Evolutionary conservation across 2,113 vertebrate genomes (phyloP), one percentile per base, ranked within the genome.

Genomic region (Zosterops pallidus): DNA sequence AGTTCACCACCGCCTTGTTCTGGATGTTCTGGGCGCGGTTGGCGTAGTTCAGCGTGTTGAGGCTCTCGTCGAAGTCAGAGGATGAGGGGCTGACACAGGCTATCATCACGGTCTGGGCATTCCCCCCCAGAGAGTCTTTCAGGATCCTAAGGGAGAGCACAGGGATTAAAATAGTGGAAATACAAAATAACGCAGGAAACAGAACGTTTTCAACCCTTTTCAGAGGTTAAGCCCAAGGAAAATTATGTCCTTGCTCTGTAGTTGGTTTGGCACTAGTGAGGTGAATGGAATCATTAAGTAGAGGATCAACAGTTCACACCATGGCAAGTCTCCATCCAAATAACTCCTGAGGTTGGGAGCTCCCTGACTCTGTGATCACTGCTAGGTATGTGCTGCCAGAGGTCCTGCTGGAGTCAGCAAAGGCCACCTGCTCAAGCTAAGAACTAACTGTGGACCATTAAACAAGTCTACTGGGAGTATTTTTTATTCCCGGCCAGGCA

Each of bases 31-130:
- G 98, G 11, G 99, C 99, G 4, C 99, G 98, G 94, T 69, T 98
- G 89, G 99, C 99, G 0, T 99, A 99, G 83, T 99, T 99, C 21
- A 99, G 98, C 0, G 99, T 99, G 89, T 99, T 99, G 65, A 99
- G 98, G 64, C 98, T 99, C 97, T 99, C 99, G 1, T 99, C 99
- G 4, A 99, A 99, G 97, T 99, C 99, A 0, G 98, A 98, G 35
- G 99, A 98, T 2, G 99, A 99, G 4, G 99, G 99, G 94, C 99
- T 99, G 93, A 99, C 97, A 20, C 99, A 99, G 86, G 99, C 99
- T 22, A 99, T 99, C 99, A 99, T 99, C 82, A 99, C 98, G 0
- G 99, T 99, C 97, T 99, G 99, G 67, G 99, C 99, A 10, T 99
- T 99, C 5, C 99, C 99, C 8, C 99, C 99, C 39, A 99, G 97